Base-by-base conservation (phyloP, 2,113 vertebrate species). In the Rhizomys pruinosus region DNA sequence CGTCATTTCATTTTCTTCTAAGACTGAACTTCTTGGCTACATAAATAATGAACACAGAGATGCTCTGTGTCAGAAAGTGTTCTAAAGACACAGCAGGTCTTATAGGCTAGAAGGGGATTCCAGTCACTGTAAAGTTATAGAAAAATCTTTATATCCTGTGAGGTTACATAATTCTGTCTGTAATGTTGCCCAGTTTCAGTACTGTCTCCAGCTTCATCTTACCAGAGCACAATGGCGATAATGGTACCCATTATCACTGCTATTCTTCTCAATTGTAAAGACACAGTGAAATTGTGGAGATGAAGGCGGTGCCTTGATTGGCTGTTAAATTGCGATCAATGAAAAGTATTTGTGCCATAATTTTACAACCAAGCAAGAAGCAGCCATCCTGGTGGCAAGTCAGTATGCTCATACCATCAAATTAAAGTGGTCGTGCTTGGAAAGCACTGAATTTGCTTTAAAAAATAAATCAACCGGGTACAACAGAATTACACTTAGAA, bases 221-320 rank as follows among this genome's bases (percentile, higher is more conserved):
- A 47, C 71, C 97, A 97, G 94, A 97, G 90, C 96, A 96, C 96
- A 97, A 96, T 96, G 95, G 97, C 96, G 86, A 23, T 98, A 98
- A 98, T 96, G 95, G 94, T 93, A n/a, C 44, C 95, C 95, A 97
- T 97, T 97, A 98, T 80, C 93, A 95, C 96, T 7, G 34, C 91
- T 97, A 97, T 98, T 98, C 97, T 97, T 93, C 92, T 97, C 97
- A 97, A 97, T 98, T 98, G 97, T 97, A 95, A 94, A 97, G 96
- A 87, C 93, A n/a, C n/a, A 92, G 96, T 57, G 97, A 98, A 98
- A 97, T 96, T 93, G 64, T 87, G 92, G 95, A 94, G 96, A 95
- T 89, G 97, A 97, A n/a, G 97, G 96, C 96, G 87, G 95, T 93
- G 96, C 76, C 97, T 97, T 92, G 96, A 98, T 98, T 97, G 96